Conservation (phyloP, 2,888 invertebrate species). For the Fragum whitleyi region DNA sequence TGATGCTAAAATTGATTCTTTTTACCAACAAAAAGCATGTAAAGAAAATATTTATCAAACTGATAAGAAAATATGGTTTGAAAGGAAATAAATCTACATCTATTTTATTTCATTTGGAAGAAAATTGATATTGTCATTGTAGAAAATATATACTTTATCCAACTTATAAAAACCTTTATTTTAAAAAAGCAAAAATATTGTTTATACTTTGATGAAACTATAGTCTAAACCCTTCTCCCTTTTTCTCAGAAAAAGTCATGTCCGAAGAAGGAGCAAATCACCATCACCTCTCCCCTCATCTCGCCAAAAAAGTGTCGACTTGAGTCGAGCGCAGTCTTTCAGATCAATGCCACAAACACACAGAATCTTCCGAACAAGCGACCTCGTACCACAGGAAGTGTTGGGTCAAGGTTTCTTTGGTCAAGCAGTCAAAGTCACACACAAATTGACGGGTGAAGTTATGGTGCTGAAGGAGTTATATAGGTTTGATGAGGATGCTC, state of each 20-base stretch:
- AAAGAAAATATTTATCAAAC: too few species aligned
- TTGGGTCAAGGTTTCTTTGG: constrained; percentile 93
- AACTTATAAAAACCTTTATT: too few species aligned
- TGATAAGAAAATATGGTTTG: too few species aligned
- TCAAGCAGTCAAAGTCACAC: constrained; percentile 92
- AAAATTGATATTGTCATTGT: too few species aligned
- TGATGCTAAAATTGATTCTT: too few species aligned
- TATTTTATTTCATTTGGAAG: too few species aligned
- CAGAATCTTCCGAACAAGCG: constrained; percentile 95
- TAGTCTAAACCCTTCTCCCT: too few species aligned
- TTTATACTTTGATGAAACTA: too few species aligned
- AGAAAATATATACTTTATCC: too few species aligned
- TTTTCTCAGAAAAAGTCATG: constrained; percentile 74
- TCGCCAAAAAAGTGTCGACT: constrained; percentile 80
- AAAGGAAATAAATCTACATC: too few species aligned
- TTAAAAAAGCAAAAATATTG: too few species aligned
- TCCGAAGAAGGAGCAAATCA: constrained; percentile 79
- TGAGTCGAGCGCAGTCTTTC: constrained; percentile 95
- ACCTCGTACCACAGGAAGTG: constrained; percentile 90
- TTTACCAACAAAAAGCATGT: too few species aligned
- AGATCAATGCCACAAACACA: constrained; percentile 89
- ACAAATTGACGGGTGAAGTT: constrained; percentile 94
- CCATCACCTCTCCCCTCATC: constrained; percentile 78
- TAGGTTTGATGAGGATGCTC: constrained; percentile 96
- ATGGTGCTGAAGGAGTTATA: constrained; percentile 98